Evolutionary conservation across 2,888 invertebrate species (phyloP).

Genomic region (Dasypolia templi): DNA sequence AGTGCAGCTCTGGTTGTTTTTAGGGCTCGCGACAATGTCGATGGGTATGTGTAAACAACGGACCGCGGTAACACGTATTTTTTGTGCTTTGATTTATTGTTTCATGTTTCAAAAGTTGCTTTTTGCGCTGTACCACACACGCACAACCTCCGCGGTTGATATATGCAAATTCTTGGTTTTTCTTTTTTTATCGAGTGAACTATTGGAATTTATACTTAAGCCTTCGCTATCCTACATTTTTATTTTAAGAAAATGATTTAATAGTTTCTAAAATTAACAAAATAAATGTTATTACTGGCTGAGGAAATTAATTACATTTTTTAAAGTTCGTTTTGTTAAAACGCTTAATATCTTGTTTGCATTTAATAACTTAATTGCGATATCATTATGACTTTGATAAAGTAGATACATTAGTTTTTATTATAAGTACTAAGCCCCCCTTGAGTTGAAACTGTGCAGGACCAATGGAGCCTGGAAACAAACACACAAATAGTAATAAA

Average conservation of each 20-base stretch:
- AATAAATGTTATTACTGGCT: slow-evolving; percentile 44
- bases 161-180: slow-evolving; percentile 75
- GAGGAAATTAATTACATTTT: slow-evolving; percentile 30
- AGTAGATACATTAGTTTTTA: slow-evolving; percentile 52
- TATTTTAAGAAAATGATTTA: slow-evolving; percentile 51
- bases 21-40: slow-evolving; percentile 84
- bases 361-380: slow-evolving; percentile 55
- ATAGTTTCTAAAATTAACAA: slow-evolving; percentile 37
- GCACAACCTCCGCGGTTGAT: slow-evolving; percentile 81
- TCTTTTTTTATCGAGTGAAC: slow-evolving; percentile 60
- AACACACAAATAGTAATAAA: slow-evolving; percentile 29
- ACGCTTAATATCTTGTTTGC: slow-evolving; percentile 32
- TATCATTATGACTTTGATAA: slow-evolving; percentile 49
- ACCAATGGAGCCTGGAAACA: neutral
- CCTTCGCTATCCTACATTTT: slow-evolving; percentile 33
- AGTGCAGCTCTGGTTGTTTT: slow-evolving; percentile 75
- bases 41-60: slow-evolving; percentile 85
- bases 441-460: slow-evolving; percentile 13
- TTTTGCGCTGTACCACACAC: slow-evolving; percentile 87
- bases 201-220: slow-evolving; percentile 60
- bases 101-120: slow-evolving; percentile 86
- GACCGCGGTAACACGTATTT: slow-evolving; percentile 87
- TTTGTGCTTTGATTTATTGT: slow-evolving; percentile 89
- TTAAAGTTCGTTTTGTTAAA: slow-evolving; percentile 33
- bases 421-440: slow-evolving; percentile 29